phyloP scores from a whole-genome alignment of 64 coral and sea anemone genomes.

The Montipora efflorescens region DNA sequence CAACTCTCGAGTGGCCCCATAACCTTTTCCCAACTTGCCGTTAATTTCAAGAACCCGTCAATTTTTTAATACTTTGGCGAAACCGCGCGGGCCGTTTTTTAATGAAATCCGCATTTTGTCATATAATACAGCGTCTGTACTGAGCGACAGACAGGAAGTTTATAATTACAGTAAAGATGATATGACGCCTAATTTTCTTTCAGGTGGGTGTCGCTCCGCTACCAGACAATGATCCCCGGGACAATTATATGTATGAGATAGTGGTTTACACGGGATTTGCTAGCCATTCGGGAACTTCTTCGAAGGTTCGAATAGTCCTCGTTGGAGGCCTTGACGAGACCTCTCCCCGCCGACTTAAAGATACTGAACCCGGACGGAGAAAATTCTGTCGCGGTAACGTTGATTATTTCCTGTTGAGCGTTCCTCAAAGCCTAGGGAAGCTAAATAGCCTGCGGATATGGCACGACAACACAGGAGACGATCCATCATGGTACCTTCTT shows the following conservation, averaged over 20 bases:
- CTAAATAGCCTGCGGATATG: slow-evolving; percentile 78
- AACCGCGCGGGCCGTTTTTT: too few relatives aligned
- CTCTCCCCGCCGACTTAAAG: slow-evolving; percentile 74
- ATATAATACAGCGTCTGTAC: too few relatives aligned
- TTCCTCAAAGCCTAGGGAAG: slow-evolving; percentile 83
- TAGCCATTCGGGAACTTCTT: slow-evolving; percentile 75
- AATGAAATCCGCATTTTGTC: too few relatives aligned
- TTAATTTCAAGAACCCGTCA: too few relatives aligned
- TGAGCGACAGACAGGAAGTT: too few relatives aligned
- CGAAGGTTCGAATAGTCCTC: slow-evolving; percentile 79
- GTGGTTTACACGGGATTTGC: slow-evolving; percentile 92
- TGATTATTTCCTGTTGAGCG: slow-evolving; percentile 88
- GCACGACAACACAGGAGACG: slow-evolving; percentile 76
- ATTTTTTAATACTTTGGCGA: too few relatives aligned
- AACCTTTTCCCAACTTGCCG: too few relatives aligned
- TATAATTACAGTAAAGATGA: too few relatives aligned
- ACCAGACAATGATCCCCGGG: slow-evolving; percentile 92
- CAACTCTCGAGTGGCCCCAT: too few relatives aligned
- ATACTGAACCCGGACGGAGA: slow-evolving; percentile 72
- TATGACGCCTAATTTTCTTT: neutral
- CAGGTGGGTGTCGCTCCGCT: slow-evolving; percentile 91
- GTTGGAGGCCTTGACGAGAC: slow-evolving; percentile 88
- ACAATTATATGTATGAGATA: slow-evolving; percentile 96
- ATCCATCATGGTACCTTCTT: slow-evolving; percentile 80
- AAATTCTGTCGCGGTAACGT: slow-evolving; percentile 90